Evolutionary conservation across 2,888 invertebrate species (phyloP), one percentile per base, ranked within the genome.

Genomic region (Hyposoter didymator): DNA sequence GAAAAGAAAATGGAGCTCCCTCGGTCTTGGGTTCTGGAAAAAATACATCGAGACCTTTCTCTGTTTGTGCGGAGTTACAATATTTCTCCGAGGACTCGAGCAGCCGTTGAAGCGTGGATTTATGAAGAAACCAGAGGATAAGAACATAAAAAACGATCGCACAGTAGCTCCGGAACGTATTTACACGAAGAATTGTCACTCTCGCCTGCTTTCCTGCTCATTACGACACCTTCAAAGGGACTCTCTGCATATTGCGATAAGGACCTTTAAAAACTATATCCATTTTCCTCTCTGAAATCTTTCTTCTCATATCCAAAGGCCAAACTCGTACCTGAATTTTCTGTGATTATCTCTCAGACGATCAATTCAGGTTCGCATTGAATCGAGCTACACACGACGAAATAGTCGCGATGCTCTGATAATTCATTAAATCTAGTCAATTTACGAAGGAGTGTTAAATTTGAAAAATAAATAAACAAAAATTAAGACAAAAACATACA

Each of bases 201-300:
- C 64, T 49, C 39, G 59, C 39, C 39, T 39, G 39, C 39, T 76
- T 75, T 78, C 59, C 72, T 66, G 22, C 81, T 84, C 81, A 59
- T 81, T 84, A 66, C n/a, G 55, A 59, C 45, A 66, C 64, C 72
- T 67, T 84, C 75, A 84, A 84, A 84, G 81, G 35, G 52, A 76
- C 35, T 72, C 64, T 67, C 72, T 47, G 19, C 69, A 47, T 66
- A 66, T 59, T 70, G 55, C 47, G 43, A 2, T 45, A 78, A 59
- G 52, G 67, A 67, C 78, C 39, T 78, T 67, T 67, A 67, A 43
- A 39, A 52, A 52, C 19, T 72, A 10, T 49, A 32, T 8, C 2
- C 47, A 17, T 14, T 14, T n/a, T 14, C 14, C 12, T 6, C 12
- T 75, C 64, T 12, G n/a, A n/a, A n/a, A n/a, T 64, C 45, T 47